phyloP scores from a whole-genome alignment of 2,797 vertebrate species.

The Lophius americanus region DNA sequence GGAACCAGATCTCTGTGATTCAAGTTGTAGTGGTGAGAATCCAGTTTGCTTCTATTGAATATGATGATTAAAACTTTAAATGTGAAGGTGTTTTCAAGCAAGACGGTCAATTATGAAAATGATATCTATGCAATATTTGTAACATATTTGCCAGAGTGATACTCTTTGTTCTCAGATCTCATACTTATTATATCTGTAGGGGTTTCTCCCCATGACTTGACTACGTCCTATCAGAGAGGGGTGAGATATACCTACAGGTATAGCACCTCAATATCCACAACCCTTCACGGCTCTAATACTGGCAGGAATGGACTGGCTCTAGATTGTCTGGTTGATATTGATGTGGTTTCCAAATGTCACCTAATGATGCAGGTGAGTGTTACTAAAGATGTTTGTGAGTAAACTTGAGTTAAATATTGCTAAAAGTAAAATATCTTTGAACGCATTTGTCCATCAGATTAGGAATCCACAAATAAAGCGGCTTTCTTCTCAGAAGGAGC shows the following conservation, averaged over 20 bases:
- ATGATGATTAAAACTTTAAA: not conserved
- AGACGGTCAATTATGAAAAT: not conserved
- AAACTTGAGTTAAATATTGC: not conserved
- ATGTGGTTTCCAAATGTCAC: constrained; percentile 82
- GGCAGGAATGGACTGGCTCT: constrained; percentile 82
- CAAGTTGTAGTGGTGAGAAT: constrained; percentile 72
- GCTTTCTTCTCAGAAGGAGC: constrained; percentile 78
- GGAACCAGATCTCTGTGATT: constrained; percentile 62
- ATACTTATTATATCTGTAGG: constrained; percentile 38
- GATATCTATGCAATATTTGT: no score
- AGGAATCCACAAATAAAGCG: constrained; percentile 84
- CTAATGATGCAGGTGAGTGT: constrained; percentile 78
- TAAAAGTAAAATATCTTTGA: constrained; percentile 14
- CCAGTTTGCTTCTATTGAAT: constrained; percentile 5
- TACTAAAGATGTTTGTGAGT: not conserved
- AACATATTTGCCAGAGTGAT: not conserved
- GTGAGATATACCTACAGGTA: constrained; percentile 85
- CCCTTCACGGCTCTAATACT: constrained; percentile 70
- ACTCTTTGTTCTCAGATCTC: not conserved
- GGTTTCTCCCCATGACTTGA: constrained; percentile 30
- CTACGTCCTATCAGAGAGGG: constrained; percentile 64
- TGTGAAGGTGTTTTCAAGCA: not conserved
- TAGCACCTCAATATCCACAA: constrained; percentile 77
- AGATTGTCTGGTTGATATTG: constrained; percentile 84
- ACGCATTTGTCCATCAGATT: constrained; percentile 72